These are phyloP conservation scores for Tenthredo livida DNA, from an alignment of 2,888 invertebrate species.

Conservation along the genomic window DNA sequence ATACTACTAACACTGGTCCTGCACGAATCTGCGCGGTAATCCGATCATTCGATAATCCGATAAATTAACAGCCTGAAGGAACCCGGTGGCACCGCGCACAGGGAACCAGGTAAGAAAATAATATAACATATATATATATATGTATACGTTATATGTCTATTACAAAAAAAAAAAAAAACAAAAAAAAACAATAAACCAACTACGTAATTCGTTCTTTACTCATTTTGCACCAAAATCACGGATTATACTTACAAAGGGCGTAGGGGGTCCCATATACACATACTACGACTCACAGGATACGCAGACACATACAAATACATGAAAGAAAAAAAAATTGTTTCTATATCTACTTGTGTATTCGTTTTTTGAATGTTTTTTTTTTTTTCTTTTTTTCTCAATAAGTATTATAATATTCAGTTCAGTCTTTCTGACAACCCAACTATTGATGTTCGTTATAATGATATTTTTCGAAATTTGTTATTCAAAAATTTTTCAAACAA, in stretches of 20 bases:
- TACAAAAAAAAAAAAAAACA: background rate
- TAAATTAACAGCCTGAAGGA: slow-evolving; percentile 33
- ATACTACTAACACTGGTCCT: slow-evolving; percentile 13
- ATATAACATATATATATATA: too few species aligned
- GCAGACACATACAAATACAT: background rate
- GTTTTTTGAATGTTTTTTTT: background rate
- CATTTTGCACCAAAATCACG: slow-evolving; percentile 7
- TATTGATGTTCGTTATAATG: too few species aligned
- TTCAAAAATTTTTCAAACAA: too few species aligned
- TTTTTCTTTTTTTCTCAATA: background rate
- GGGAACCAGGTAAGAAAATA: background rate
- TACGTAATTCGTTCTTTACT: background rate
- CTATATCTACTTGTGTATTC: background rate
- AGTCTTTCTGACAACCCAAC: background rate
- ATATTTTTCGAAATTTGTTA: too few species aligned
- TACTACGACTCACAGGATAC: slow-evolving; percentile 10
- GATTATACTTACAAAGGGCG: background rate
- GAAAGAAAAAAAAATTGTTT: background rate
- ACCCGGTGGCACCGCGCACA: slow-evolving; percentile 30
- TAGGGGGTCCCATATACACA: background rate
- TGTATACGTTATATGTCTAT: background rate
- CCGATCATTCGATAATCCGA: slow-evolving; percentile 34
- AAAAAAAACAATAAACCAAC: background rate
- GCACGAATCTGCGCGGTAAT: slow-evolving; percentile 2
- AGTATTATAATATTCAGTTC: background rate